Base-by-base conservation (phyloP, 1,140 invertebrate genomes). In the Lithobius niger region DNA sequence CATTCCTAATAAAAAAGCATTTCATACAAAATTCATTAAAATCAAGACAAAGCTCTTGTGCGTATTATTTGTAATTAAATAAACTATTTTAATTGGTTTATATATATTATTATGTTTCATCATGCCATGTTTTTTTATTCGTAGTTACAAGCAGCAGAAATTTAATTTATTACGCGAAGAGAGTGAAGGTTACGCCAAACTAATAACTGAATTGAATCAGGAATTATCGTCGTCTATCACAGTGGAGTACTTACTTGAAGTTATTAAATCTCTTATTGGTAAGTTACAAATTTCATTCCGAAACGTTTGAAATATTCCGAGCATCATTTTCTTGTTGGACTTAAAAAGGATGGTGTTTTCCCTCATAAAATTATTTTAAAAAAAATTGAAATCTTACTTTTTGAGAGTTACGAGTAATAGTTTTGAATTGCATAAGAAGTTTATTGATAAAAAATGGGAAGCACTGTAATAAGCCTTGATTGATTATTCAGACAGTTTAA, bases 81-180 rank as follows among this genome's bases (percentile, higher is more conserved):
- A n/a, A 1, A 25, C 36, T 16, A 15, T 13, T 26, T 60, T 19
- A 13, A 21, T 59, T 13, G 18, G 40, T 18, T 57, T 19, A 24
- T 18, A 26, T 21, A 16, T 26, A 15, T 27, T 1, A 40, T 16
- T 25, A 26, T 2, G 16, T 36, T 36, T 10, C 31, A 6, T 47
- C 6, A 47, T 15, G 6, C 27, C 40, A 28, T 60, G 40, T 50
- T 58, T 47, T 57, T 62, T 60, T 66, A 65, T 53, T 61, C 81
- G 82, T 71, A 97, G 93, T 71, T 99, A 98, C 69, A 99, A 99
- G 70, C 97, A 99, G 70, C 82, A 94, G 61, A 98, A 99, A 66
- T 99, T 97, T 70, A 99, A 99, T 76, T 77, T 99, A 56, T 89
- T 97, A 66, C 79, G 95, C 50, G 97, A 99, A 76, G 97, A 99